phyloP scores from a whole-genome alignment of 1,140 invertebrate genomes.

The Diabrotica undecimpunctata region DNA sequence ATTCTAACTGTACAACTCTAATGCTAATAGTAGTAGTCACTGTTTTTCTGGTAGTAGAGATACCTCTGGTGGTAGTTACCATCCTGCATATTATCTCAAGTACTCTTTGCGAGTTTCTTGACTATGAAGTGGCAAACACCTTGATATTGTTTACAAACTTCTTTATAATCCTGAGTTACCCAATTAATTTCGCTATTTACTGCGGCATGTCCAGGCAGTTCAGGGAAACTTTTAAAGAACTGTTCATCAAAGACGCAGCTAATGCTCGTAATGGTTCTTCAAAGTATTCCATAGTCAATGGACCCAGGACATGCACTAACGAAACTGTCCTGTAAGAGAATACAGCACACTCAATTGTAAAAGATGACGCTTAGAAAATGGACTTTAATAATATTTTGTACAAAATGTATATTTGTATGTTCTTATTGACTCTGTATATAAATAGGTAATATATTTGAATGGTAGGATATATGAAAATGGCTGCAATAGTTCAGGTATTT shows the following conservation, averaged over 20 bases:
- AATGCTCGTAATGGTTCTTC: slow-evolving; percentile 65
- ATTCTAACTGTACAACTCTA: slow-evolving; percentile 87
- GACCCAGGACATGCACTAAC: slow-evolving; percentile 74
- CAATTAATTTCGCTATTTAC: slow-evolving; percentile 93
- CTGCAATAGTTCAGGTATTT: no score
- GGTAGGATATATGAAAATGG: no score
- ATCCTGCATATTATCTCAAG: slow-evolving; percentile 79
- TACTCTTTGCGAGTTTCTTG: slow-evolving; percentile 65
- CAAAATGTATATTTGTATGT: slow-evolving; percentile 16
- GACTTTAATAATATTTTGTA: slow-evolving; percentile 22
- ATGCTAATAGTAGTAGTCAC: slow-evolving; percentile 95
- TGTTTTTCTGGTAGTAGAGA: slow-evolving; percentile 86
- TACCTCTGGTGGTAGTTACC: slow-evolving; percentile 85
- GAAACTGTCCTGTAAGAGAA: slow-evolving; percentile 71
- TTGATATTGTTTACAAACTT: slow-evolving; percentile 87
- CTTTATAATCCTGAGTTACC: slow-evolving; percentile 86
- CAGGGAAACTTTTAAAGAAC: slow-evolving; percentile 86
- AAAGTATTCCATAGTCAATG: slow-evolving; percentile 74
- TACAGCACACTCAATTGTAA: slow-evolving; percentile 15
- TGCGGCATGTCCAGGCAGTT: slow-evolving; percentile 94
- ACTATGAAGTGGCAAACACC: slow-evolving; percentile 77
- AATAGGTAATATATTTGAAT: not conserved
- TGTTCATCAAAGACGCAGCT: slow-evolving; percentile 68
- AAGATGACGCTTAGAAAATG: slow-evolving; percentile 22
- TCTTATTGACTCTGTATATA: slow-evolving; percentile 2